A percentile compares a stretch with the other conserved stretches of the same genome.
Conservation (phyloP, 2,113 vertebrate species). For the Colaptes auratus region DNA sequence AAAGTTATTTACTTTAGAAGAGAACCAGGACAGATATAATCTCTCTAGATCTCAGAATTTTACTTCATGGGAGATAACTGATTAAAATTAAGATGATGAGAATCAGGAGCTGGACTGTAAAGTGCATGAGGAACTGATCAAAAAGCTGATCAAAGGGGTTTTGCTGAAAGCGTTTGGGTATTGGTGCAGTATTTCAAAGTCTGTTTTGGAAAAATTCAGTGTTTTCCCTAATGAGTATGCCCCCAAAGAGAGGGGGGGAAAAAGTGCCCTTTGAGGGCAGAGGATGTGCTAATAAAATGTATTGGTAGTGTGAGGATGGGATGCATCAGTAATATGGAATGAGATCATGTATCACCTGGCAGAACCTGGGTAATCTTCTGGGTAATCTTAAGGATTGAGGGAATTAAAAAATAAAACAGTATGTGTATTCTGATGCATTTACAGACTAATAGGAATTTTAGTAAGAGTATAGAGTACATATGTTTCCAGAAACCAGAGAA, state of each 20-base stretch:
- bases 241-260: background rate
- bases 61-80: background rate
- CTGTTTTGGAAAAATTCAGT: background rate
- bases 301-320: background rate
- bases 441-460: background rate
- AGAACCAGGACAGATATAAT: background rate
- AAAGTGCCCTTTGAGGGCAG: background rate
- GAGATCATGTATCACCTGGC: background rate
- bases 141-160: background rate
- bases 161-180: background rate
- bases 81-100: background rate
- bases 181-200: background rate
- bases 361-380: background rate
- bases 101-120: background rate
- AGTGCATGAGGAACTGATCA: background rate
- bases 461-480: background rate
- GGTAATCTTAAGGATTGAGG: background rate
- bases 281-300: background rate
- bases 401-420: background rate
- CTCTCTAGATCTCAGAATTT: background rate
- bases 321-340: background rate
- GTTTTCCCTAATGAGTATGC: background rate
- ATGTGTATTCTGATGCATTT: background rate
- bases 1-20: slow-evolving; percentile 9
- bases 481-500: background rate